Conservation (phyloP, 2,113 vertebrate genomes). For the Gorsachius goisagi region DNA sequence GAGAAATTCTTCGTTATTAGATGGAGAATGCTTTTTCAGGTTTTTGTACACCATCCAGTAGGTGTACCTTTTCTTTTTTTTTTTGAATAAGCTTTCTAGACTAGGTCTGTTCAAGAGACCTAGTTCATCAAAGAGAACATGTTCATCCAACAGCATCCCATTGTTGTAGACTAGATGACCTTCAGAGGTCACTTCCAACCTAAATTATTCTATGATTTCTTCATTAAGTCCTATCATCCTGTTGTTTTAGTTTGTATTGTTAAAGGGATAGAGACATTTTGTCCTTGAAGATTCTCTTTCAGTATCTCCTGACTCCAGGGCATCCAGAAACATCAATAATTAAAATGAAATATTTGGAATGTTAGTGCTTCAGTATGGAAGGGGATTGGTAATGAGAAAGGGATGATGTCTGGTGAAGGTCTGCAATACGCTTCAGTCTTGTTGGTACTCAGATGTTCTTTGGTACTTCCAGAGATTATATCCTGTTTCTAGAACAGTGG, state of each 20-base stretch:
- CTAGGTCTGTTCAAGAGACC: background rate
- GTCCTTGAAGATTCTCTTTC: background rate
- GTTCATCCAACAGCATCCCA: background rate
- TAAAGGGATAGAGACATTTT: background rate
- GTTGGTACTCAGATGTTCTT: background rate
- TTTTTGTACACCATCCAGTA: background rate
- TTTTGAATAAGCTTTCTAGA: background rate
- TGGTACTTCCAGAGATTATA: background rate
- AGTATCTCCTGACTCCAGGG: background rate
- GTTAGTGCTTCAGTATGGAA: background rate
- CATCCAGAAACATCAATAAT: background rate
- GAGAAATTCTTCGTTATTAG: background rate
- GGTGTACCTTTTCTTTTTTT: background rate
- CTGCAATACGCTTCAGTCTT: background rate
- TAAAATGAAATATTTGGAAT: background rate
- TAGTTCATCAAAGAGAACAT: background rate
- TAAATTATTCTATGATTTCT: background rate
- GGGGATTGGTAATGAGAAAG: background rate
- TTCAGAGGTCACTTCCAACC: background rate
- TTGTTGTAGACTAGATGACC: background rate
- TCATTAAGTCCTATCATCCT: background rate
- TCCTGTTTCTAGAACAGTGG: background rate
- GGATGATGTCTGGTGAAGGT: background rate
- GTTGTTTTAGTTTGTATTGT: background rate
- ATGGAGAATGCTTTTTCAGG: background rate